phyloP scores from a whole-genome alignment of 1,140 invertebrate species.

The Lepidurus couesii region DNA sequence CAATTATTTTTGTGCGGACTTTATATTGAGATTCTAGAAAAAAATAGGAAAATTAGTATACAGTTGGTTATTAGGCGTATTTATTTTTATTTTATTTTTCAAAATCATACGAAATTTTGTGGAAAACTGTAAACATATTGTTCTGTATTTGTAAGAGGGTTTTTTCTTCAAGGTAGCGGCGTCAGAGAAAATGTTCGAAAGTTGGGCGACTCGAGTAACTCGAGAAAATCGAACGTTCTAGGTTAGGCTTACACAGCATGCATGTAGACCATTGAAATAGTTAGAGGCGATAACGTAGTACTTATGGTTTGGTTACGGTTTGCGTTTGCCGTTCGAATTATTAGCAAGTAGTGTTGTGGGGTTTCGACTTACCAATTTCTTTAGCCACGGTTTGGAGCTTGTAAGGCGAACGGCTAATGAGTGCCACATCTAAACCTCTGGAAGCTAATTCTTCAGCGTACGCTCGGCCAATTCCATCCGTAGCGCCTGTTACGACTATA shows the following conservation, averaged over 20 bases:
- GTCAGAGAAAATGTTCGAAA: background rate
- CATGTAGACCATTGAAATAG: background rate
- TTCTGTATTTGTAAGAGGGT: background rate
- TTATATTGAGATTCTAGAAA: constrained; percentile 41
- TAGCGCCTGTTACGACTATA: constrained; percentile 36
- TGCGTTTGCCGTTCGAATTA: background rate
- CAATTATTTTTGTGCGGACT: constrained; percentile 46
- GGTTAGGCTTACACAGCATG: background rate
- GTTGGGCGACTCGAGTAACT: background rate
- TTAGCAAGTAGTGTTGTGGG: background rate
- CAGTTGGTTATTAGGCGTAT: too few species aligned
- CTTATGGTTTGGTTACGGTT: too few species aligned
- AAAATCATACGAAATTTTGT: background rate
- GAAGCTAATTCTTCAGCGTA: constrained; percentile 35
- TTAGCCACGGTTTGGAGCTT: constrained; percentile 49
- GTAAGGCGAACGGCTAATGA: constrained; percentile 50
- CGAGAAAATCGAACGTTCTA: background rate
- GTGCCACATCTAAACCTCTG: constrained; percentile 48
- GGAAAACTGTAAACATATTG: constrained; percentile 12
- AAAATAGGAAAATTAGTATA: constrained; percentile 27
- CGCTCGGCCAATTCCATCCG: constrained; percentile 36
- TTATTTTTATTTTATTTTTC: too few species aligned
- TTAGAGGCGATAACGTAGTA: too few species aligned
- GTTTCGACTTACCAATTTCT: constrained; percentile 46
- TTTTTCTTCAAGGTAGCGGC: background rate